Evolutionary conservation across 2,888 invertebrate genomes (phyloP), one percentile per base, ranked within the genome.

Genomic region (Ectemnius lituratus): DNA sequence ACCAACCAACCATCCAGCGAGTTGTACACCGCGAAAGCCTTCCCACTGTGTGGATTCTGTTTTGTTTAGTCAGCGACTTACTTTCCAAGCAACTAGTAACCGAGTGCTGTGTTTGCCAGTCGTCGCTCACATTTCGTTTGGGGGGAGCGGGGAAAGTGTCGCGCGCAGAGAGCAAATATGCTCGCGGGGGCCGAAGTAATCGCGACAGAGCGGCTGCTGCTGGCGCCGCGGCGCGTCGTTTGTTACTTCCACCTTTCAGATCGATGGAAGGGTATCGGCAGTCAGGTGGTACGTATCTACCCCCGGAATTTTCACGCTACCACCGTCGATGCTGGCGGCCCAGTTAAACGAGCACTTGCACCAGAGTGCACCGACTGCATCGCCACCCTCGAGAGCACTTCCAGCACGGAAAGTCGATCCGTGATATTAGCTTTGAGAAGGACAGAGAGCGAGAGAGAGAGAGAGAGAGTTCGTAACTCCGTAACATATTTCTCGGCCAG

Each of bases 121-220:
- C 47, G 47, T n/a, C 47, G n/a, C 47, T 47, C 14, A 14, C 52
- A 52, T 52, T 14, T 14, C 52, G 52, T 4, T 52, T 5, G 23
- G 23, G 23, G 2, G 3, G 23, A 23, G 23, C 23, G 23, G 23
- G 16, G 16, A 52, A 16, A 52, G 52, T 16, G 52, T 16, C n/a
- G 60, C 59, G 66, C 60, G 67, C 68, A 66, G 60, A 66, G 67
- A 76, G 73, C 76, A 73, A 76, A 76, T 73, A 76, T 69, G 61
- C 46, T 60, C 27, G 67, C 37, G 37, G 73, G 66, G 11, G 8
- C 16, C 52, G 64, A 27, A 67, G 73, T 73, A 76, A 76, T 76
- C 68, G 70, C 70, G 73, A 70, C 70, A 68, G 67, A 73, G 62
- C 61, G 64, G 69, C 23, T 23, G 23, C 23, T 23, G 37, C 11